Evolutionary conservation across 2,888 invertebrate genomes (phyloP), one percentile per base, ranked within the genome.

Genomic region (Therioaphis trifolii): DNA sequence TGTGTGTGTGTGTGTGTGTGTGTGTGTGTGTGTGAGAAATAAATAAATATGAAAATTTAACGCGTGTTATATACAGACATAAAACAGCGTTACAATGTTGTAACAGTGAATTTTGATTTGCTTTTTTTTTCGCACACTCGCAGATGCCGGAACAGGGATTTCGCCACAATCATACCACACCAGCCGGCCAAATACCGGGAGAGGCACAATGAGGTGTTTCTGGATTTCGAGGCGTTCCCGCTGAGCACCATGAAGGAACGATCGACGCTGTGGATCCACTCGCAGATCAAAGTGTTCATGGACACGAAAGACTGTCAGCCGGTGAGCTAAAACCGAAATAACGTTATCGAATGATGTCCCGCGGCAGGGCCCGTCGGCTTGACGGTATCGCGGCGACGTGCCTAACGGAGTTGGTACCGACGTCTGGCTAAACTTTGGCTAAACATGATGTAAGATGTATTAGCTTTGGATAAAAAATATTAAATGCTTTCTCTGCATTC

Each of bases 231-330:
- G 88, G 96, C 96, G 0, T 96, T 96, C 88, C 90, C 96, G 0
- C 90, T 96, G 1, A 95, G 95, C 86, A 94, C 94, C 0, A 95
- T 95, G 95, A 93, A 94, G 87, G 95, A 95, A 87, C 91, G 95
- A 35, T 94, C 94, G 1, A 95, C 95, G 0, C 90, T 96, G 0
- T 96, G 96, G 96, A 95, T 96, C 84, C 96, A 96, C 88, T 95
- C 95, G 7, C 95, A 95, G 89, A 95, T 96, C 86, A 95, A 96
- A 88, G 96, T 96, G 0, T 96, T 96, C 88, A 95, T 96, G 93
- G 95, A 95, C 87, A 91, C 93, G 0, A 91, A 92, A 3, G 96
- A 96, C 88, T 96, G 96, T 88, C 94, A 94, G 87, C 95, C 96
- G 9, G 91, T 91, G 88, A 88, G 88, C 86, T 61, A 52, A 35